Evolutionary conservation across 1,140 invertebrate species (phyloP).

Genomic region (Trichoplusia ni): DNA sequence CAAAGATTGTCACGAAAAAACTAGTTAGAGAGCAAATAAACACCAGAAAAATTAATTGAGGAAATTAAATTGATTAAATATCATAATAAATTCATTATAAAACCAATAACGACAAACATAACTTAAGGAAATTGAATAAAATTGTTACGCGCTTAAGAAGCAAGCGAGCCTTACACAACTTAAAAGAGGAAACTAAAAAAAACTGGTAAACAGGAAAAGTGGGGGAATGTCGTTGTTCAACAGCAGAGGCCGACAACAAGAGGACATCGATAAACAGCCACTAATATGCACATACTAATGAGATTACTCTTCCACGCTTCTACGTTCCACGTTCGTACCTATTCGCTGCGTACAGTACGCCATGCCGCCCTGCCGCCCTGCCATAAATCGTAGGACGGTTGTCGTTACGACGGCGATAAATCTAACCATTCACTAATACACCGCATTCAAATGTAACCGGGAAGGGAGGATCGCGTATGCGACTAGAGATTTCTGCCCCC

Average conservation of each 20-base stretch:
- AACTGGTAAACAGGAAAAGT: slow-evolving; percentile 24
- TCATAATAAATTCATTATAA: not conserved
- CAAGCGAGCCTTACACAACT: not conserved
- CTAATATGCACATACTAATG: slow-evolving; percentile 32
- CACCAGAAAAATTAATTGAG: not conserved
- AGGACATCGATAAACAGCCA: slow-evolving; percentile 29
- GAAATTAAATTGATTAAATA: not conserved
- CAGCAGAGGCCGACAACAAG: slow-evolving; percentile 7
- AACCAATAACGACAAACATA: not conserved
- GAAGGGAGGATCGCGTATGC: slow-evolving; percentile 34
- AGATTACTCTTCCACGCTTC: slow-evolving; percentile 27
- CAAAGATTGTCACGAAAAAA: not conserved
- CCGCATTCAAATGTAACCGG: slow-evolving; percentile 52
- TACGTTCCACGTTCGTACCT: not conserved
- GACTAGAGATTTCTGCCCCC: slow-evolving; percentile 29
- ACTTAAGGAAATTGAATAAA: slow-evolving; percentile 27
- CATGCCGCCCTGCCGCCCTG: no score
- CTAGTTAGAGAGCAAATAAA: not conserved
- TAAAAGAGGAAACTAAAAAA: slow-evolving; percentile 11
- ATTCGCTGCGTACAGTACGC: not conserved
- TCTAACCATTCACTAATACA: slow-evolving; percentile 56
- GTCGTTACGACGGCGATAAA: slow-evolving; percentile 47
- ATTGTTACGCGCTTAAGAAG: not conserved
- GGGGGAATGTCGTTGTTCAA: slow-evolving; percentile 4
- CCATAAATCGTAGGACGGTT: slow-evolving; percentile 43